Evolutionary conservation across 1,140 invertebrate genomes (phyloP).

Genomic region (Orius insidiosus): DNA sequence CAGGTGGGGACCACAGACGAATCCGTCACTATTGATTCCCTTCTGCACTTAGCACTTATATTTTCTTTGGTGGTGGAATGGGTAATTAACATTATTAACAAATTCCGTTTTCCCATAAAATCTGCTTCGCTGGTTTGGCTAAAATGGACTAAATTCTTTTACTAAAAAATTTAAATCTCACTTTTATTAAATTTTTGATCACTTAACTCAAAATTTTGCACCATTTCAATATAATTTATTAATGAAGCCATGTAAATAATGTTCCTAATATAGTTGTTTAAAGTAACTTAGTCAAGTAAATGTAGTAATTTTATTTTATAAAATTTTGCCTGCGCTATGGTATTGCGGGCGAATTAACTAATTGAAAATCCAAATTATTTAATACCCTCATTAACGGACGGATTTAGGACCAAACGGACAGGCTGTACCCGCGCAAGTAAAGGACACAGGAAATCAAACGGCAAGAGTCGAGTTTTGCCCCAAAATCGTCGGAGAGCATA

Average conservation of each 20-base stretch:
- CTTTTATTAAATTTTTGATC: too few species aligned
- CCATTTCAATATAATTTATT: too few species aligned
- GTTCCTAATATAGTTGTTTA: too few species aligned
- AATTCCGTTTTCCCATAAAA: too few species aligned
- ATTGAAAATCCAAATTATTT: constrained; percentile 5
- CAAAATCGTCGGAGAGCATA: constrained; percentile 72
- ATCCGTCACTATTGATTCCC: constrained; percentile 19
- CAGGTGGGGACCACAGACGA: constrained; percentile 20
- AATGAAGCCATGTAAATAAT: too few species aligned
- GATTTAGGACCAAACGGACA: constrained; percentile 63
- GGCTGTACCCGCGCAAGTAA: constrained; percentile 71
- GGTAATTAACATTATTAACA: constrained; percentile 3
- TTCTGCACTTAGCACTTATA: constrained; percentile 12
- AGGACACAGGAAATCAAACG: constrained; percentile 44
- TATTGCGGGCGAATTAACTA: constrained; percentile 7
- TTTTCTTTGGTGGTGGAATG: constrained; percentile 12
- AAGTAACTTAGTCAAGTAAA: too few species aligned
- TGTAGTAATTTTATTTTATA: background rate
- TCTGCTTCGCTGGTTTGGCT: too few species aligned
- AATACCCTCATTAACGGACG: background rate
- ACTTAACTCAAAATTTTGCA: too few species aligned
- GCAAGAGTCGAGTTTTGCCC: constrained; percentile 79
- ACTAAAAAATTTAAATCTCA: too few species aligned
- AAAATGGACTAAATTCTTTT: too few species aligned
- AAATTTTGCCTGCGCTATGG: background rate